phyloP scores from a whole-genome alignment of 2,797 vertebrate species.

The Amazona ochrocephala region DNA sequence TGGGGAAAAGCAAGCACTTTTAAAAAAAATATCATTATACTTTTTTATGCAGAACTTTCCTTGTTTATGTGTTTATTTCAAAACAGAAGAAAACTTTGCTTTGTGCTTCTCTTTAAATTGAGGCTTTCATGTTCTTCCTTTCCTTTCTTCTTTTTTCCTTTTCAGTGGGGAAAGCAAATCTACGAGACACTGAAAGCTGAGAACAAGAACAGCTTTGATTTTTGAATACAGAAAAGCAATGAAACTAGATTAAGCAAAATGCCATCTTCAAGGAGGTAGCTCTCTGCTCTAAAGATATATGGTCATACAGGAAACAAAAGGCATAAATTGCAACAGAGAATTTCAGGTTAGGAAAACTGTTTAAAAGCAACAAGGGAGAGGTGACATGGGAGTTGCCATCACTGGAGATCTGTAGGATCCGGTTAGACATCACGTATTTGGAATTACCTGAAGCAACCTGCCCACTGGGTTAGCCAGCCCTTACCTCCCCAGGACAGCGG shows the following conservation, averaged over 20 bases:
- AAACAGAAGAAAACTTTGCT: not conserved
- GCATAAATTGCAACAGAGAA: not conserved
- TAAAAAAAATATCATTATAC: not conserved
- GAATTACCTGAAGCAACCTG: not conserved
- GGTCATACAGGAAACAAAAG: not conserved
- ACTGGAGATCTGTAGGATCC: not conserved
- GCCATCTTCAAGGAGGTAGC: not conserved
- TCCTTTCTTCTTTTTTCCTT: not conserved
- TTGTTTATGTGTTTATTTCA: not conserved
- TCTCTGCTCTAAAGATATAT: not conserved
- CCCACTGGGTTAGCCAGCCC: not conserved
- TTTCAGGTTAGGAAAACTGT: not conserved
- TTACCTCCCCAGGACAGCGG: not conserved
- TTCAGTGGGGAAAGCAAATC: not conserved
- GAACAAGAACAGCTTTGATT: not conserved
- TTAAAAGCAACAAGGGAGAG: not conserved
- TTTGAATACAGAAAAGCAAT: not conserved
- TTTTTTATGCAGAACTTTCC: not conserved
- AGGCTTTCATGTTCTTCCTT: not conserved
- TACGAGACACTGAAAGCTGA: not conserved
- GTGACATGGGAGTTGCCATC: not conserved
- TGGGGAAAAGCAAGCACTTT: not conserved
- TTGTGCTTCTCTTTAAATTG: not conserved
- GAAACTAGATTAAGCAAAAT: not conserved
- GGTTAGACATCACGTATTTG: not conserved